Base-by-base conservation (phyloP, 2,888 invertebrate species). In the Lacanobia oleracea region DNA sequence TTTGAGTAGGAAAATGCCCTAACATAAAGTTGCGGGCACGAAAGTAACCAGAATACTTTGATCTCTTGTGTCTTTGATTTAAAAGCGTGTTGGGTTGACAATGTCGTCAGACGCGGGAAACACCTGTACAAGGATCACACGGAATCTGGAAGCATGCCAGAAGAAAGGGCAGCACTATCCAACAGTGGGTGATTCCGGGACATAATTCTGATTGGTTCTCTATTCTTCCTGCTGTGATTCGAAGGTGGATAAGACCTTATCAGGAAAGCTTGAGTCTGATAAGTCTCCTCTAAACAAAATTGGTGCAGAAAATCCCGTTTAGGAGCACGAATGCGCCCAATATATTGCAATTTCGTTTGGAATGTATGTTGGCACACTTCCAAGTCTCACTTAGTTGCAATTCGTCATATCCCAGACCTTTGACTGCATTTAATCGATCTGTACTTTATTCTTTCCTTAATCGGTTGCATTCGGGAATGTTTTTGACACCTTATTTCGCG, bases 281-380 rank as follows among this genome's bases (percentile, higher is more conserved):
- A n/a, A n/a, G n/a, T n/a, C n/a, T n/a, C n/a, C n/a, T n/a, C n/a
- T n/a, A n/a, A n/a, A n/a, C n/a, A n/a, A n/a, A n/a, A 56, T 51
- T n/a, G 2, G 18, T 51, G 9, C n/a, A 54, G 8, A 16, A 62
- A 76, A 63, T 64, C 40, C 45, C 16, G 33, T 51, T 72, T 60
- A 48, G n/a, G 54, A 56, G 23, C n/a, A 33, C 12, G 10, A 48
- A 53, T 37, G n/a, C 50, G 12, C 18, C 27, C 23, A 33, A 14
- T 9, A 27, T 10, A 61, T 14, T 48, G 50, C n/a, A 60, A 12
- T 69, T 64, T 69, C 37, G 7, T 61, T 37, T 18, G 48, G 57
- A 74, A 77, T 79, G 63, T 56, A 16, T 23, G 37, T 21, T 80
- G 81, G 76, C 81, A 53, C 21, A 6, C 1, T 56, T 61, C 63